A percentile compares a stretch with the other conserved stretches of the same genome.
These are phyloP conservation scores for Pilophorus perplexus DNA, from an alignment of 2,888 invertebrate species.

Conservation along the genomic window DNA sequence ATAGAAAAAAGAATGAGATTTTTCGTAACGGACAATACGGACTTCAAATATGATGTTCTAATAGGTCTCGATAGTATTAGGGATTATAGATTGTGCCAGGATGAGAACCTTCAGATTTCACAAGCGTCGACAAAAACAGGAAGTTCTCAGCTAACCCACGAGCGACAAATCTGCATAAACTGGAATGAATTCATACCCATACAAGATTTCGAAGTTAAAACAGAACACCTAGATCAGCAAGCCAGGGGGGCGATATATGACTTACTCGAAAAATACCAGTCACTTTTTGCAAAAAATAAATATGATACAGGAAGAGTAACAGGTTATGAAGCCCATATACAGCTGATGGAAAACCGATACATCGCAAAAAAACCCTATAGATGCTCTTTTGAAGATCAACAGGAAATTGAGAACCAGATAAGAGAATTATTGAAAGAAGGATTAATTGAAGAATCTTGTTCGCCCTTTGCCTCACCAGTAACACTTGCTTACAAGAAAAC, in stretches of 20 bases:
- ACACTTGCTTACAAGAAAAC: conserved; percentile 23
- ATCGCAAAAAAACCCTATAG: too few species aligned
- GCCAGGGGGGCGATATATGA: background rate
- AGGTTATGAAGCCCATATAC: too few species aligned
- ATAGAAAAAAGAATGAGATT: background rate
- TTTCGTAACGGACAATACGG: background rate
- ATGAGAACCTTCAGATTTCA: background rate
- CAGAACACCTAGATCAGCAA: background rate
- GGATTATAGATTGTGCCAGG: background rate
- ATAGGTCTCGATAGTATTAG: background rate
- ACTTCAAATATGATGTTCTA: background rate
- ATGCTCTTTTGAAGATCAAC: conserved; percentile 7
- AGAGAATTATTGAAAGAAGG: conserved; percentile 14
- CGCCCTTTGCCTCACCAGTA: conserved; percentile 22
- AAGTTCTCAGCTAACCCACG: background rate
- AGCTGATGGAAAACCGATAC: too few species aligned
- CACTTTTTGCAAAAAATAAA: conserved; percentile 19
- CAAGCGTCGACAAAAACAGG: background rate
- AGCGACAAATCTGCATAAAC: background rate
- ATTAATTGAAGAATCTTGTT: conserved; percentile 26
- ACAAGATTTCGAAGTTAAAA: background rate
- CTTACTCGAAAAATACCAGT: conserved; percentile 16
- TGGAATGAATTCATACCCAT: background rate
- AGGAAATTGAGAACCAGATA: conserved; percentile 21
- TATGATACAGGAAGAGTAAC: conserved; percentile 25